Evolutionary conservation across 2,113 vertebrate species (phyloP).

Genomic region (Sphaerodactylus townsendi): DNA sequence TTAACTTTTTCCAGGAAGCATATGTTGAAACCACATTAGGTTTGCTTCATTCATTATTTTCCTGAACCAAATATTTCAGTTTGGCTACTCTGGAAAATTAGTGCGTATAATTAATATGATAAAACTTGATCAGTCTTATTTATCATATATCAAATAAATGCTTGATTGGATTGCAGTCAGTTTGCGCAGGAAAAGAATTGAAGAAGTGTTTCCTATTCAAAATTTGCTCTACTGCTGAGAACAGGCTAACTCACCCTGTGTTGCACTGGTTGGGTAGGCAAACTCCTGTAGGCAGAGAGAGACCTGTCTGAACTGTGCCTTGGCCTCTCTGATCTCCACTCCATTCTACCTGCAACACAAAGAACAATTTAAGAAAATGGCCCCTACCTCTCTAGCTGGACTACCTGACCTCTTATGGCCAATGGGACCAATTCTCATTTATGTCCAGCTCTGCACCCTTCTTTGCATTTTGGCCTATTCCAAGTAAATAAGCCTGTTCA

Average conservation of each 20-base stretch:
- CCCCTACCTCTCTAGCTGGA: rapidly evolving
- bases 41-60: too few relatives aligned
- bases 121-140: too few relatives aligned
- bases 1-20: too few relatives aligned
- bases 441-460: background rate
- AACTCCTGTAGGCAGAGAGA: conserved; percentile 14
- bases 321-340: conserved; percentile 45
- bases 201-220: too few relatives aligned
- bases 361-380: conserved; percentile 16
- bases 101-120: too few relatives aligned
- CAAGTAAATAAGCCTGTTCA: background rate
- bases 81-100: too few relatives aligned
- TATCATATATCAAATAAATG: too few relatives aligned
- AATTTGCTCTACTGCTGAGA: background rate
- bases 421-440: rapidly evolving
- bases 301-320: conserved; percentile 55
- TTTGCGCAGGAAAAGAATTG: too few relatives aligned
- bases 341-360: conserved; percentile 68
- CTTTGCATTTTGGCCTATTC: background rate
- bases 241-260: conserved; percentile 61
- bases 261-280: background rate
- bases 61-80: too few relatives aligned
- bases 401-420: background rate
- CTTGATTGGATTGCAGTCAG: too few relatives aligned
- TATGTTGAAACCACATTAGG: too few relatives aligned